Percentiles rank a stretch among this genome's conserved stretches.
phyloP scores from a whole-genome alignment of 1,140 invertebrate species.

The Glomeris maerens region DNA sequence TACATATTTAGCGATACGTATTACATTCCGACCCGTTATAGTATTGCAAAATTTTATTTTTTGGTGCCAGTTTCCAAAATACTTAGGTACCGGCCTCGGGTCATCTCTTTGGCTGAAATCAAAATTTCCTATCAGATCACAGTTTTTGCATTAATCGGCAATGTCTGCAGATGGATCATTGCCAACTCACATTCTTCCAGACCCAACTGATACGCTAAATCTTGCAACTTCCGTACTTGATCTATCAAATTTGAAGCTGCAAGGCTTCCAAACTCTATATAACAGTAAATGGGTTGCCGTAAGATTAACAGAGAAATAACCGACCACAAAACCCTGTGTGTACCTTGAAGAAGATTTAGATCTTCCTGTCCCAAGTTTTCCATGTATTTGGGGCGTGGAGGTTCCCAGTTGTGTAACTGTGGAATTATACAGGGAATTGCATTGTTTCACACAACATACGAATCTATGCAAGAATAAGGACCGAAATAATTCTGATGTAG shows the following conservation, averaged over 20 bases:
- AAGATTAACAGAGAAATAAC: background rate
- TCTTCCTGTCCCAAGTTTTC: slow-evolving; percentile 35
- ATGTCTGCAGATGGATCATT: background rate
- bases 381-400: slow-evolving; percentile 30
- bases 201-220: slow-evolving; percentile 81
- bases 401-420: slow-evolving; percentile 17
- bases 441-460: background rate
- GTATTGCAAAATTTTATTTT: no score
- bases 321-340: background rate
- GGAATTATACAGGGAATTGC: background rate
- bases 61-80: slow-evolving; percentile 34
- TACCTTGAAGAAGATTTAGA: slow-evolving; percentile 34
- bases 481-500: no score
- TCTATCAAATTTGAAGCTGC: slow-evolving; percentile 63
- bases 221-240: slow-evolving; percentile 84
- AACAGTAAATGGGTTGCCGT: background rate
- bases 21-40: no score
- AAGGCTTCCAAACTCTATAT: slow-evolving; percentile 60
- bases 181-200: slow-evolving; percentile 53
- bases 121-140: slow-evolving; percentile 10
- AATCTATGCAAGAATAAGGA: no score
- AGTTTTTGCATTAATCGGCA: slow-evolving; percentile 2
- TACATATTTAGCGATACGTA: no score
- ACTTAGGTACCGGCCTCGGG: slow-evolving; percentile 82
- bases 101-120: slow-evolving; percentile 73